Percentiles rank a stretch among this genome's conserved stretches.
Conservation (phyloP, 1,140 invertebrate genomes). For the Arion vulgaris region DNA sequence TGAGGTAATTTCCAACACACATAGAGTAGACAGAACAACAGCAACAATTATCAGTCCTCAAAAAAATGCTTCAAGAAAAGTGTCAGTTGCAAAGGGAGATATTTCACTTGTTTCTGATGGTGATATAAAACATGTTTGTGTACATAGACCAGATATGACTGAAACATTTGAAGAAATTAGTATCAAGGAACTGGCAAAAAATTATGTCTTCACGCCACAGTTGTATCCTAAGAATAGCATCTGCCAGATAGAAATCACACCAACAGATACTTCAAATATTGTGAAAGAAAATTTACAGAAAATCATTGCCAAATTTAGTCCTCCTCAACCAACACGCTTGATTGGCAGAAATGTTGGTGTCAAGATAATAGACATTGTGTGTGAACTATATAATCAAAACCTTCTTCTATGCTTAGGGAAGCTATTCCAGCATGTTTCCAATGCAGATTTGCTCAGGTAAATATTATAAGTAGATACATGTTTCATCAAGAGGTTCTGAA, state of each 20-base stretch:
- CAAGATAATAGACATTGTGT: neutral
- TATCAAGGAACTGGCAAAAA: neutral
- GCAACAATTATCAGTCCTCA: neutral
- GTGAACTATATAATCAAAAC: neutral
- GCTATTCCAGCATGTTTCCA: neutral
- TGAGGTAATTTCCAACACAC: neutral
- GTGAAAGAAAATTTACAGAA: neutral
- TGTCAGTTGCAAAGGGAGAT: neutral
- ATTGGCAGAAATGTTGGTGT: constrained; percentile 24
- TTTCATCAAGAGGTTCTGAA: no score
- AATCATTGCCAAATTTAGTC: neutral
- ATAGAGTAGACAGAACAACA: neutral
- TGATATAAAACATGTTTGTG: neutral
- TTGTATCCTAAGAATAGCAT: neutral
- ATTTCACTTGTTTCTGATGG: neutral
- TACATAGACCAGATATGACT: no score
- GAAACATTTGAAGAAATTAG: neutral
- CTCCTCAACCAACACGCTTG: neutral
- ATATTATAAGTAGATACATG: no score
- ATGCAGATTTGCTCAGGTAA: constrained; percentile 10
- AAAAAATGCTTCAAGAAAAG: neutral
- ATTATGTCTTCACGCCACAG: neutral
- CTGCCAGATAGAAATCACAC: neutral
- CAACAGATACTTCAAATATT: neutral
- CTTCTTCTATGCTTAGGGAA: neutral